Percentiles rank a stretch among this genome's conserved stretches.
Evolutionary conservation across 2,113 vertebrate genomes (phyloP).

Genomic region (Spheniscus mendiculus): DNA sequence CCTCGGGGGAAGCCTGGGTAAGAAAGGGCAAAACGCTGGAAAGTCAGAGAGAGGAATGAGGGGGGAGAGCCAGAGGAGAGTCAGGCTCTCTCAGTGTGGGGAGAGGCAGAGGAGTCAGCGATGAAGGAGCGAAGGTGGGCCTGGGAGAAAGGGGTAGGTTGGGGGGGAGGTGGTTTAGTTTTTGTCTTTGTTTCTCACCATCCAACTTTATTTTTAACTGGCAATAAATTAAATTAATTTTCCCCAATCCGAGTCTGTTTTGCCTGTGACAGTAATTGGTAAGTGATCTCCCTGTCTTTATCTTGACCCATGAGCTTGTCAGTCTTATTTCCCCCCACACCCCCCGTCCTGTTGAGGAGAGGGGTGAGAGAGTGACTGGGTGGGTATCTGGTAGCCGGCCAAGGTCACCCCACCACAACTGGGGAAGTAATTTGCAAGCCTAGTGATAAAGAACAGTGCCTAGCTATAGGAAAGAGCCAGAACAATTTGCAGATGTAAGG

Average conservation of each 20-base stretch:
- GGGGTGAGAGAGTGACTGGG: not conserved
- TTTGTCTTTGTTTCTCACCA: not conserved
- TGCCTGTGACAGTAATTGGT: not conserved
- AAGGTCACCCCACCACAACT: not conserved
- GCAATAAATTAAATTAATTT: not conserved
- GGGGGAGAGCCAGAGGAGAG: too few species aligned
- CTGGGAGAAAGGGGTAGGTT: not conserved
- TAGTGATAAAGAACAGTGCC: not conserved
- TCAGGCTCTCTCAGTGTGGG: too few species aligned
- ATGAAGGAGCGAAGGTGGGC: not conserved
- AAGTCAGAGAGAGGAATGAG: not conserved
- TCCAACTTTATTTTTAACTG: not conserved
- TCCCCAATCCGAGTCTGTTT: not conserved
- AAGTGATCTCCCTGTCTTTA: not conserved
- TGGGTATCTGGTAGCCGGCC: not conserved
- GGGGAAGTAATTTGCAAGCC: not conserved
- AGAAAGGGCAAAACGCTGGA: not conserved
- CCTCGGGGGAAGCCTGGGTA: not conserved
- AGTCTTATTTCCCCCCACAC: not conserved
- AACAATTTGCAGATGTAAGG: not conserved
- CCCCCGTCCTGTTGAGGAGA: not conserved
- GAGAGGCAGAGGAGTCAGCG: accelerated
- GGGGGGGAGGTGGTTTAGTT: not conserved
- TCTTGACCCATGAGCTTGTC: not conserved
- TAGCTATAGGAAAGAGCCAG: not conserved